Evolutionary conservation across 1,140 invertebrate genomes (phyloP).

Genomic region (Dendroctonus valens): DNA sequence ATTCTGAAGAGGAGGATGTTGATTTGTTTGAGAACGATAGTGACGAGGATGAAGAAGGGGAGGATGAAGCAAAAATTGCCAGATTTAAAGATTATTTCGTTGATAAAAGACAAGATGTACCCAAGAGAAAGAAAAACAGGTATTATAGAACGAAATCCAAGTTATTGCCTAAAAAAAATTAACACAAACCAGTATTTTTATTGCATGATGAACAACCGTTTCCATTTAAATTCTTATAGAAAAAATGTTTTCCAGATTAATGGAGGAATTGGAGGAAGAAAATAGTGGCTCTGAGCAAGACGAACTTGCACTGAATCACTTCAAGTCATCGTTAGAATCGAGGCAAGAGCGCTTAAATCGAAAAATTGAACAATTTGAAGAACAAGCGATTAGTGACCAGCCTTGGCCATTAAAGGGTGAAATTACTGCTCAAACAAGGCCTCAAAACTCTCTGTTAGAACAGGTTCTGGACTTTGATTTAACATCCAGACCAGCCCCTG

Average conservation of each 20-base stretch:
- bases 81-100: slow-evolving; percentile 56
- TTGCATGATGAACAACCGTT: no score
- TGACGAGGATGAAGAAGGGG: slow-evolving; percentile 50
- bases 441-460: slow-evolving; percentile 89
- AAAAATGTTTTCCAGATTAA: slow-evolving; percentile 6
- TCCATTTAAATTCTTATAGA: background rate
- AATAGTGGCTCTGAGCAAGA: slow-evolving; percentile 34
- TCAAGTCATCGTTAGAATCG: slow-evolving; percentile 69
- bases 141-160: background rate
- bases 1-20: slow-evolving; percentile 47
- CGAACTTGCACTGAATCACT: slow-evolving; percentile 28
- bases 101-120: slow-evolving; percentile 32
- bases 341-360: slow-evolving; percentile 70
- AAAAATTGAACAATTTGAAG: slow-evolving; percentile 77
- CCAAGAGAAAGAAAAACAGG: slow-evolving; percentile 37
- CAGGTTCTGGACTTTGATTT: slow-evolving; percentile 90
- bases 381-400: slow-evolving; percentile 76
- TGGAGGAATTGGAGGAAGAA: slow-evolving; percentile 41
- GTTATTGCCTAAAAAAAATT: no score
- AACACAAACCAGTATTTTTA: no score
- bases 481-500: slow-evolving; percentile 76
- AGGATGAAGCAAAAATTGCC: slow-evolving; percentile 50
- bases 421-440: slow-evolving; percentile 71
- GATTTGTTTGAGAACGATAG: slow-evolving; percentile 49
- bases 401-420: slow-evolving; percentile 94